phyloP scores from a whole-genome alignment of 2,888 invertebrate species.

The Cerceris ruficornis region DNA sequence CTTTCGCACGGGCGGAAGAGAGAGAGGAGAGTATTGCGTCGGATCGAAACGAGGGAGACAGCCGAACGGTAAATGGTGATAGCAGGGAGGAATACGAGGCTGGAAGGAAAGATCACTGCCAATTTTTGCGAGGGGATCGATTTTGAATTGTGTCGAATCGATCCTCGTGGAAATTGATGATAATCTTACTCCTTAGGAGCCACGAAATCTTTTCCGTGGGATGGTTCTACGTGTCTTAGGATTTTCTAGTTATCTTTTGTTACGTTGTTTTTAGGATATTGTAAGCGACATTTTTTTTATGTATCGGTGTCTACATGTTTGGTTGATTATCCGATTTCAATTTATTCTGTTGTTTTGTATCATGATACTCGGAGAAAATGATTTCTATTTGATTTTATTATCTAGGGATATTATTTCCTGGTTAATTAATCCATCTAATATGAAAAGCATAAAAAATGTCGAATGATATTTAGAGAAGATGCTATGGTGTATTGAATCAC shows the following conservation, averaged over 20 bases:
- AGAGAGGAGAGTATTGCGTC: constrained; percentile 27
- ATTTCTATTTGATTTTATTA: background rate
- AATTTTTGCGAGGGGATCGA: constrained; percentile 48
- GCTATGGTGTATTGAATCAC: constrained; percentile 19
- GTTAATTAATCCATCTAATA: background rate
- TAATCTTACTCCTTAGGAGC: constrained; percentile 18
- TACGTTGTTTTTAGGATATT: too few relatives aligned
- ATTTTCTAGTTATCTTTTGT: background rate
- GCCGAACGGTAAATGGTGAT: constrained; percentile 9
- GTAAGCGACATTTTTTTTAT: too few relatives aligned
- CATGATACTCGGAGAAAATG: too few relatives aligned
- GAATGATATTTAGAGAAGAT: background rate
- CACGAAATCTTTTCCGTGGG: too few relatives aligned
- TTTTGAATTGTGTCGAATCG: constrained; percentile 47
- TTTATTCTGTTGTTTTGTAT: too few relatives aligned
- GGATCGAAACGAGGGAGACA: background rate
- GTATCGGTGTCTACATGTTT: too few relatives aligned
- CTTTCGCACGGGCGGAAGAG: constrained; percentile 30
- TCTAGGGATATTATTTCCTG: background rate
- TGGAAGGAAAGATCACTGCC: constrained; percentile 53
- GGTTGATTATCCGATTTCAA: too few relatives aligned
- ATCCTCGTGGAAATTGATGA: constrained; percentile 24
- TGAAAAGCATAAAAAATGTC: background rate
- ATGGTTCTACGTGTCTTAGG: background rate
- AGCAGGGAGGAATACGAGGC: constrained; percentile 32